Conservation (phyloP, 2,113 vertebrate genomes). For the Otocyon megalotis region DNA sequence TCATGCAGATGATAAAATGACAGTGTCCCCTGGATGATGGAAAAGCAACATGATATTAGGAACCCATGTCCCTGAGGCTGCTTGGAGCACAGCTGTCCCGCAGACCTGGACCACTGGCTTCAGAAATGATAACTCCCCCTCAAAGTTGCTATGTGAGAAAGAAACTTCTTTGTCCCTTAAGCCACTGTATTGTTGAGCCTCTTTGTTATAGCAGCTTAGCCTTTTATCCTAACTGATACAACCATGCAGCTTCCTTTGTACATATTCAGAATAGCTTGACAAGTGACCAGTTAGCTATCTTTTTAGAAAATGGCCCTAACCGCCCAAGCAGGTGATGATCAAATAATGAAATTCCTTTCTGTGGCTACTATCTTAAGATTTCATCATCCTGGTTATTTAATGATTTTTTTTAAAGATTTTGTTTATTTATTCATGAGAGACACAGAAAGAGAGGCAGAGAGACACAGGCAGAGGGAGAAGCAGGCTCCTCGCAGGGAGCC, state of each 20-base stretch:
- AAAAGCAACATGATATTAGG: constrained; percentile 44
- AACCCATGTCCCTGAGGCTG: constrained; percentile 62
- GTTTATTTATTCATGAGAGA: too few relatives aligned
- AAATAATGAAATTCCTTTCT: constrained; percentile 58
- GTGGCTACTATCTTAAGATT: neutral
- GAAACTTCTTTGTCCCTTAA: constrained; percentile 64
- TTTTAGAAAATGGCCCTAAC: constrained; percentile 51
- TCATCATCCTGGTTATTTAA: constrained; percentile 40
- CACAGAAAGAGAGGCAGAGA: too few relatives aligned
- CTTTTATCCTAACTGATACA: constrained; percentile 59
- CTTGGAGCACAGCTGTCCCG: constrained; percentile 53
- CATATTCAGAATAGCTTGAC: constrained; percentile 46
- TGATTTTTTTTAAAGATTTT: neutral
- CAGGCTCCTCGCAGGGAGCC: too few relatives aligned
- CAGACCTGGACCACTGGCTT: constrained; percentile 64
- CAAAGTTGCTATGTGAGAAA: constrained; percentile 55
- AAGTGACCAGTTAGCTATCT: constrained; percentile 27
- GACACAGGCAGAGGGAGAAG: too few relatives aligned
- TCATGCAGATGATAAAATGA: neutral
- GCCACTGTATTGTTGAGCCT: neutral
- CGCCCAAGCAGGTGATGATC: constrained; percentile 41
- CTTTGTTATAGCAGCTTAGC: constrained; percentile 64
- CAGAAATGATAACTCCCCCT: constrained; percentile 40
- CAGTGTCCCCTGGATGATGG: constrained; percentile 20
- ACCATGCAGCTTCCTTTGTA: constrained; percentile 48